These are phyloP conservation scores for Kuschelorhynchus macadamiae DNA, from an alignment of 2,888 invertebrate genomes.

Conservation along the genomic window DNA sequence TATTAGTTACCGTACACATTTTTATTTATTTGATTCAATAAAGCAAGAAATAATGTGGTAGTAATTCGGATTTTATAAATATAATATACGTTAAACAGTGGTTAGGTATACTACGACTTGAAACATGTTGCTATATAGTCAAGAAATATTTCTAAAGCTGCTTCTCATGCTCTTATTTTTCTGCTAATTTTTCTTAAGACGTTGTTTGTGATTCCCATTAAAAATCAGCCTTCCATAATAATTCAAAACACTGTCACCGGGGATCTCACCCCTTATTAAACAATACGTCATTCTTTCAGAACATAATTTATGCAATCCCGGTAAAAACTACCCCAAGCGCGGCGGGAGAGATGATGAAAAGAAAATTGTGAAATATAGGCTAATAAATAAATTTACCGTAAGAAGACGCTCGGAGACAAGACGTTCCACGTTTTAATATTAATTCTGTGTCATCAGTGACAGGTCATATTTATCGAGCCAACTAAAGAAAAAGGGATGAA, in stretches of 20 bases:
- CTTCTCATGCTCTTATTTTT: too few relatives aligned
- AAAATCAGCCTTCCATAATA: slow-evolving; percentile 13
- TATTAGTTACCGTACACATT: too few relatives aligned
- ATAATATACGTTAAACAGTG: too few relatives aligned
- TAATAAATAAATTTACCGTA: slow-evolving; percentile 44
- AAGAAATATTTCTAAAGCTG: too few relatives aligned
- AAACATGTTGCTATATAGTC: too few relatives aligned
- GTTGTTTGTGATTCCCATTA: slow-evolving; percentile 24
- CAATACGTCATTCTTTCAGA: slow-evolving; percentile 29
- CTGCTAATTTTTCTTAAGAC: too few relatives aligned
- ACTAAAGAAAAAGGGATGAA: too few relatives aligned
- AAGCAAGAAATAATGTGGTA: too few relatives aligned
- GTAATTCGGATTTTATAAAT: too few relatives aligned
- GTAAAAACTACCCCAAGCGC: slow-evolving; percentile 16
- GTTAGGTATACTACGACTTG: too few relatives aligned
- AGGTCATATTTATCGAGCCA: not conserved
- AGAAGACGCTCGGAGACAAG: slow-evolving; percentile 18
- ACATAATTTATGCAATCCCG: slow-evolving; percentile 36
- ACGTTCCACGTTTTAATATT: slow-evolving; percentile 24
- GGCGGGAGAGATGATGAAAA: slow-evolving; percentile 27
- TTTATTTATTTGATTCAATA: too few relatives aligned
- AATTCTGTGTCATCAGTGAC: slow-evolving; percentile 3
- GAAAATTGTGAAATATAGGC: slow-evolving; percentile 42
- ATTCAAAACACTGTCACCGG: slow-evolving; percentile 30
- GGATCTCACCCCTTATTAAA: slow-evolving; percentile 34